Base-by-base conservation (phyloP, 2,797 vertebrate genomes). In the Melanotaenia nigrans region DNA sequence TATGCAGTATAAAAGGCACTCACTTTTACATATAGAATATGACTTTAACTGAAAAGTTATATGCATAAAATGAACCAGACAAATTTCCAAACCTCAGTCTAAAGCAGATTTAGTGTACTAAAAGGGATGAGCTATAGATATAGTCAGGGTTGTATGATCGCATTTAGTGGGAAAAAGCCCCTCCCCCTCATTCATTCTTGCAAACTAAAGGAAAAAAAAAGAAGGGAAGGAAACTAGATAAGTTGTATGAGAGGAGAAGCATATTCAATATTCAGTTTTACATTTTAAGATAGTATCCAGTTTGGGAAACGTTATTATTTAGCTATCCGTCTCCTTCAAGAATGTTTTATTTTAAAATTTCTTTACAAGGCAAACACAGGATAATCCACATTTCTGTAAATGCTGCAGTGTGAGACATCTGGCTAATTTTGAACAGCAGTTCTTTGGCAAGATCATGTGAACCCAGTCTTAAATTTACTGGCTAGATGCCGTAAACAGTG, bases 131-230 rank as follows among this genome's bases (percentile, higher is more conserved):
- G 65, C 55, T 47, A 22, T 56, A 61, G 57, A 74, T 67, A 68
- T 61, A 57, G 28, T 58, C 64, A 75, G 18, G 81, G 68, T 86
- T 88, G 84, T 84, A 90, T 89, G 82, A 68, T 79, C 71, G 64
- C 66, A 72, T 80, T 83, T 79, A 71, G 61, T 64, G 5, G 6
- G 53, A 55, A 66, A 82, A 59, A 13, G 18, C 20, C 25, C 24
- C 20, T 28, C 53, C 28, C 36, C 8, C 6, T 45, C 9, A 3
- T 8, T 56, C 18, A 30, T 1, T 5, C 24, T 18, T 40, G 25
- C 3, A 57, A 42, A 57, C n/a, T 13, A n/a, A 32, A 32, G 7
- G 11, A 42, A 42, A 42, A 30, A 53, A 5, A 14, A 59, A 45
- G 1, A 47, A 47, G 16, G 32, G 62, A 59, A 33, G 38, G 32